Percentiles rank a stretch among this genome's conserved stretches.
phyloP scores from a whole-genome alignment of 1,140 invertebrate genomes.

The Drosophila lacteicornis region DNA sequence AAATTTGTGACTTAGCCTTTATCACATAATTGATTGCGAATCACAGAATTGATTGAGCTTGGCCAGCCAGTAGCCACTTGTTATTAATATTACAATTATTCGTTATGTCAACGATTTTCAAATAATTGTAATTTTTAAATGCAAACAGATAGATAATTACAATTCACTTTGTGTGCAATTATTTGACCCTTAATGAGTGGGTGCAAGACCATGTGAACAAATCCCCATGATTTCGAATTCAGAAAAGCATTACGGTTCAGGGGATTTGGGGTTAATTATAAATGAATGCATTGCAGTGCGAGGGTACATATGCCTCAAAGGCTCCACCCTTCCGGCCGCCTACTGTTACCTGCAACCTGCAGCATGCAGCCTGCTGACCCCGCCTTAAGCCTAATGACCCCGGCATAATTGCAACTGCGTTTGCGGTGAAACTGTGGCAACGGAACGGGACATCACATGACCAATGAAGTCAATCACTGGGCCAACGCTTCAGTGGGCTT shows the following conservation, averaged over 20 bases:
- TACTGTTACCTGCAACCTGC: constrained; percentile 8
- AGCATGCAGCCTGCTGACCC: not conserved
- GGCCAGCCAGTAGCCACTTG: too few relatives aligned
- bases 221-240: constrained; percentile 19
- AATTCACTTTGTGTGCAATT: not conserved
- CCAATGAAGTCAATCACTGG: constrained; percentile 72
- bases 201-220: not conserved
- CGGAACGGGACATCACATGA: constrained; percentile 27
- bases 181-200: not conserved
- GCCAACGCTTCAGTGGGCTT: constrained; percentile 51
- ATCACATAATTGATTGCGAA: too few relatives aligned
- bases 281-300: constrained; percentile 29
- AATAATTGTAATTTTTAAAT: not conserved
- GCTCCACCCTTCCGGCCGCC: not conserved
- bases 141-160: not conserved
- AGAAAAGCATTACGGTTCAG: constrained; percentile 8
- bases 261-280: constrained; percentile 33
- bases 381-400: constrained; percentile 67
- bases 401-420: constrained; percentile 73
- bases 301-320: constrained; percentile 10
- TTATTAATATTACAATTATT: not conserved
- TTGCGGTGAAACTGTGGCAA: constrained; percentile 45
- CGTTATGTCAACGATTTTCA: too few relatives aligned
- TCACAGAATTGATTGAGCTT: too few relatives aligned
- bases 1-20: too few relatives aligned